Conservation (phyloP, 2,797 vertebrate species). For the Yasuhikotakia modesta region DNA sequence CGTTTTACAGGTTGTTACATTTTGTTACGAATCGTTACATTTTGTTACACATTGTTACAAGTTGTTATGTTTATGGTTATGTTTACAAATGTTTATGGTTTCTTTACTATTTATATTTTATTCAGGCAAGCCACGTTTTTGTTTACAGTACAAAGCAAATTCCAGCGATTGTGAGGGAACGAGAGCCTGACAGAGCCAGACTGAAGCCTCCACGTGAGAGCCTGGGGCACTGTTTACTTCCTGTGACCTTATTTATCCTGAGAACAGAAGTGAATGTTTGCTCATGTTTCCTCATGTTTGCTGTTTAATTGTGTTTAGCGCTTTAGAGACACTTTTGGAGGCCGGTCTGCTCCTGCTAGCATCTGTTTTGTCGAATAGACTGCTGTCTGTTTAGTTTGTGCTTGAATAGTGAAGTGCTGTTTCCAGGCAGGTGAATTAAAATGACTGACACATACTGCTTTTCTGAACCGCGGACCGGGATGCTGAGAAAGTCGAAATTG, state of each 20-base stretch:
- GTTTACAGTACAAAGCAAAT: no score
- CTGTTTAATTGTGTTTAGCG: conserved; percentile 10
- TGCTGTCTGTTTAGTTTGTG: conserved; percentile 8
- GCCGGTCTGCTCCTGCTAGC: neutral
- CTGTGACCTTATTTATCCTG: neutral
- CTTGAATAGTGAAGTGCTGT: conserved; percentile 16
- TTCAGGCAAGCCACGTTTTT: no score
- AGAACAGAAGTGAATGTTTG: neutral
- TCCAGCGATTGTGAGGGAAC: no score
- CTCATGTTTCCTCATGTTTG: neutral
- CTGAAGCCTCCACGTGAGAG: no score
- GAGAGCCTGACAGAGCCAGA: no score
- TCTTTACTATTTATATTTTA: no score
- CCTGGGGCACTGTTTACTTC: no score
- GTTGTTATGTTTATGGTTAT: no score
- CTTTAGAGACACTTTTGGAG: neutral
- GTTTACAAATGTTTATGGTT: no score
- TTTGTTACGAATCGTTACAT: no score
- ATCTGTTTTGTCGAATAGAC: neutral
- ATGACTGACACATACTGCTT: neutral
- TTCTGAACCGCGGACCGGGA: neutral
- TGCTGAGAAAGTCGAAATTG: conserved; percentile 1
- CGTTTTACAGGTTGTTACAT: no score
- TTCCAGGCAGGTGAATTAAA: conserved; percentile 5
- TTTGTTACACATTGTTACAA: no score